Evolutionary conservation across 2,113 vertebrate species (phyloP).

Genomic region (Alosa alosa): DNA sequence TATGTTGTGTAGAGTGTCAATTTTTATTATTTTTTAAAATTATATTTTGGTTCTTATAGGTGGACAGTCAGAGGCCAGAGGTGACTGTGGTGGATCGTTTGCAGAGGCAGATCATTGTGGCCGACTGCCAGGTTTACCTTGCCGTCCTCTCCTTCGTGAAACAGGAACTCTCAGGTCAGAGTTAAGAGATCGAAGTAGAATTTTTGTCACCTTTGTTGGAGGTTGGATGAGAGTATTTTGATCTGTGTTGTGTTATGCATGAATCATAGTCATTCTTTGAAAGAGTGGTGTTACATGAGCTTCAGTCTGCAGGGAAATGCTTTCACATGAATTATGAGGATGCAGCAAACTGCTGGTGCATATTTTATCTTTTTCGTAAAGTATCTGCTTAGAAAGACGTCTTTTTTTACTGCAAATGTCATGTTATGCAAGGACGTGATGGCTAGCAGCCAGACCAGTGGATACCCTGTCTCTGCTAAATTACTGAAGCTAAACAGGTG

Average conservation of each 20-base stretch:
- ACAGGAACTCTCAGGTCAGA: slow-evolving; percentile 91
- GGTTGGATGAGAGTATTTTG: neutral
- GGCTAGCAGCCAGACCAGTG: too few species aligned
- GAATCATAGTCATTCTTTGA: neutral
- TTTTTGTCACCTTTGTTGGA: neutral
- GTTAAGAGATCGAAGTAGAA: neutral
- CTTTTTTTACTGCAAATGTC: too few species aligned
- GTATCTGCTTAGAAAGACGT: neutral
- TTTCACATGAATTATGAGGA: neutral
- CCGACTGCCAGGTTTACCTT: slow-evolving; percentile 96
- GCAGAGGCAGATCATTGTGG: slow-evolving; percentile 96
- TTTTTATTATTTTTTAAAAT: too few species aligned
- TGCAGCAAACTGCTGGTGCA: neutral
- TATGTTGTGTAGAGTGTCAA: too few species aligned
- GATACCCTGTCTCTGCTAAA: too few species aligned
- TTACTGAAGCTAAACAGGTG: too few species aligned
- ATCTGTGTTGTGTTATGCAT: neutral
- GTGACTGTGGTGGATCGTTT: slow-evolving; percentile 86
- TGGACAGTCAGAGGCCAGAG: slow-evolving; percentile 84
- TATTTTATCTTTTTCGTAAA: neutral
- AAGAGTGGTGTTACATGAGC: neutral
- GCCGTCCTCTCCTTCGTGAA: slow-evolving; percentile 96
- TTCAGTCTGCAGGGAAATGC: neutral
- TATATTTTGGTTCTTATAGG: slow-evolving; percentile 61
- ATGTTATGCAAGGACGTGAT: too few species aligned